Conservation (phyloP, 2,797 vertebrate species). For the Xerus rutilus region DNA sequence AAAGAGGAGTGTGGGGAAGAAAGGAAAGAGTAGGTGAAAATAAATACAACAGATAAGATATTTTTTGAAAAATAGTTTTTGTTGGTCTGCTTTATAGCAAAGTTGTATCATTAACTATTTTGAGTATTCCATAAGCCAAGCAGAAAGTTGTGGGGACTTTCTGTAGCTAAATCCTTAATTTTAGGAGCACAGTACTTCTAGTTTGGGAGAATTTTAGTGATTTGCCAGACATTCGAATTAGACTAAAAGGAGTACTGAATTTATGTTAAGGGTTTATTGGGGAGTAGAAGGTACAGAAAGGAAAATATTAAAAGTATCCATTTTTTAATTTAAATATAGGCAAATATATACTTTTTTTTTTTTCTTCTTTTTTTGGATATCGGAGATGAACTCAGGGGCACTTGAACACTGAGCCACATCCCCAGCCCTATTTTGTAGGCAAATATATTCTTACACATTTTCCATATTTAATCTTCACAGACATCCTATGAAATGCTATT, state of each 20-base stretch:
- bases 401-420: no score
- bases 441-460: neutral
- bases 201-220: neutral
- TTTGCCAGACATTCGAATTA: conserved; percentile 43
- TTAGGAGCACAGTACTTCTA: neutral
- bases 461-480: neutral
- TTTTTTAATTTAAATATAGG: neutral
- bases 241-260: neutral
- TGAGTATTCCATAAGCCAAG: conserved; percentile 23
- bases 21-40: neutral
- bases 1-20: neutral
- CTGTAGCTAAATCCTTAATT: conserved; percentile 23
- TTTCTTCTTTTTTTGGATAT: no score
- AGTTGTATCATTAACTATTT: neutral
- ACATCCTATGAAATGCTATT: conserved; percentile 10
- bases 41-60: neutral
- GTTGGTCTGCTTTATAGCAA: neutral
- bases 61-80: neutral
- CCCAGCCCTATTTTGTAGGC: neutral
- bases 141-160: neutral
- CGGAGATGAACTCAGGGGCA: no score
- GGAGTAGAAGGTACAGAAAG: neutral
- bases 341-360: neutral
- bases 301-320: neutral
- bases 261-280: conserved; percentile 25